Percentiles rank a stretch among this genome's conserved stretches.
These are phyloP conservation scores for Papilio glaucus DNA, from an alignment of 1,140 invertebrate species.

Conservation along the genomic window DNA sequence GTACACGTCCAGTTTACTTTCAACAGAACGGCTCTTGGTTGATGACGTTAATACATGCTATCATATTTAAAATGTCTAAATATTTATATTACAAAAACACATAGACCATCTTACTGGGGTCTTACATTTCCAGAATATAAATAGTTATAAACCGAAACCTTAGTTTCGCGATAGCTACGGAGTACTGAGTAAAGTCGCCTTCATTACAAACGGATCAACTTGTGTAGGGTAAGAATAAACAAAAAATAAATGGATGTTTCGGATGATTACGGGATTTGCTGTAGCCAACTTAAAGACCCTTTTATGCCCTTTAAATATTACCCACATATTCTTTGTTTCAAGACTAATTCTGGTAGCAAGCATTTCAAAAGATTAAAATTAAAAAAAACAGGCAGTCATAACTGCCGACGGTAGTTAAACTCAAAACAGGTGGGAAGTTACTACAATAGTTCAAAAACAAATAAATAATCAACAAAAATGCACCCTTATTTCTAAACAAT, in stretches of 20 bases:
- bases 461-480: too few relatives aligned
- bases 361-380: neutral
- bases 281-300: neutral
- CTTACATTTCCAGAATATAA: neutral
- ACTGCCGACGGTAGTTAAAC: too few relatives aligned
- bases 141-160: neutral
- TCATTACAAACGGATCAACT: constrained; percentile 18
- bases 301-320: neutral
- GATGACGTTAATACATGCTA: too few relatives aligned
- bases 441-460: too few relatives aligned
- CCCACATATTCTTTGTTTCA: neutral
- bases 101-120: neutral
- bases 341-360: neutral
- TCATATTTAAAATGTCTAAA: neutral
- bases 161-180: neutral
- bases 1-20: too few relatives aligned
- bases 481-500: too few relatives aligned
- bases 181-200: neutral
- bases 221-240: neutral
- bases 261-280: neutral
- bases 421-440: too few relatives aligned
- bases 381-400: too few relatives aligned
- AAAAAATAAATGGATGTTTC: constrained; percentile 1
- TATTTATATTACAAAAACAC: neutral
- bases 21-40: too few relatives aligned